Percentiles rank a stretch among this genome's conserved stretches.
These are phyloP conservation scores for Ivindomyrus marchei DNA, from an alignment of 2,113 vertebrate species.

Conservation along the genomic window DNA sequence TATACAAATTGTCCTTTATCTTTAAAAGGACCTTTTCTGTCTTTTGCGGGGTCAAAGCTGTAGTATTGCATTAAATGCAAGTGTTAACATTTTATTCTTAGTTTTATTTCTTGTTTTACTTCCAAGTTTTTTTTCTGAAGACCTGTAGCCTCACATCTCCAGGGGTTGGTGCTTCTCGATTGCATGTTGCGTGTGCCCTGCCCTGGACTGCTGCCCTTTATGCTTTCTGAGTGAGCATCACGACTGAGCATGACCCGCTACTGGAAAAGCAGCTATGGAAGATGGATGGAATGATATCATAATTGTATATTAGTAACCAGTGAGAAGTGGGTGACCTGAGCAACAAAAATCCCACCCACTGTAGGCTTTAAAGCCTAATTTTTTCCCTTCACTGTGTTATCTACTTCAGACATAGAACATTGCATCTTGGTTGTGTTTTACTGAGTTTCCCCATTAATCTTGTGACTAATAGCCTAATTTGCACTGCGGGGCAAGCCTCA, in stretches of 20 bases:
- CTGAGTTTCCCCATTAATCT: neutral
- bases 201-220: neutral
- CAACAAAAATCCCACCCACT: neutral
- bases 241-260: neutral
- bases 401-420: neutral
- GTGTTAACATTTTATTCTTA: neutral
- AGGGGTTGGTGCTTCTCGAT: neutral
- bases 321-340: neutral
- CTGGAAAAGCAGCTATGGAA: neutral
- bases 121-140: neutral
- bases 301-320: neutral
- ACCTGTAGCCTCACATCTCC: neutral
- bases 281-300: neutral
- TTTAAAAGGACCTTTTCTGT: neutral
- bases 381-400: neutral
- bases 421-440: constrained; percentile 4
- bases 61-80: neutral
- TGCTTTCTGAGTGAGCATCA: neutral
- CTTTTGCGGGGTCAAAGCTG: neutral
- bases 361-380: neutral
- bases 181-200: neutral
- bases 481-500: neutral
- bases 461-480: constrained; percentile 3
- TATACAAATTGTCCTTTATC: neutral
- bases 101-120: neutral